Conservation (phyloP, 2,113 vertebrate species). For the Callithrix jacchus region DNA sequence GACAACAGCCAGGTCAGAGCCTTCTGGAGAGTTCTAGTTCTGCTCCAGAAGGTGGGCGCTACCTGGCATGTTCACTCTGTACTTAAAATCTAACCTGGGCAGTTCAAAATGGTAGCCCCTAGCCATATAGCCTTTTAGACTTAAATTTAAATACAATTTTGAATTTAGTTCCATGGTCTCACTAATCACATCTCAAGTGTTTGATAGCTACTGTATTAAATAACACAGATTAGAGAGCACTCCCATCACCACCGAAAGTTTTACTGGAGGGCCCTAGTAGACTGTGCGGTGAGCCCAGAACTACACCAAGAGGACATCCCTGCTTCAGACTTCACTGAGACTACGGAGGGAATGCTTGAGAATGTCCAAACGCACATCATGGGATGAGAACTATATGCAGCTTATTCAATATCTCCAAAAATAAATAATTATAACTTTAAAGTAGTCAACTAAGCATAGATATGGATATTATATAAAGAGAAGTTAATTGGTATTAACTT, state of each 20-base stretch:
- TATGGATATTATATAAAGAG: neutral
- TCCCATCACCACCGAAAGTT: neutral
- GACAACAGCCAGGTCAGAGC: neutral
- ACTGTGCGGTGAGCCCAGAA: neutral
- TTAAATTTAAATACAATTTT: neutral
- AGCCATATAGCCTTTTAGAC: neutral
- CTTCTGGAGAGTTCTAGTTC: neutral
- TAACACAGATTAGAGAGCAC: neutral
- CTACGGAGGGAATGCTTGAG: neutral
- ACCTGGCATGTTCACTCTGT: neutral
- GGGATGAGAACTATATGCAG: neutral
- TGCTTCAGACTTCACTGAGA: neutral
- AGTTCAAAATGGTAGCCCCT: neutral
- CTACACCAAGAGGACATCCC: too few species aligned
- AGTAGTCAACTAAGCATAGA: neutral
- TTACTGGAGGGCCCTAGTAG: neutral
- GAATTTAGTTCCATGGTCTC: neutral
- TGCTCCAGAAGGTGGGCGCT: neutral
- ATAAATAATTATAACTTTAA: neutral
- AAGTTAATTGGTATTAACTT: neutral
- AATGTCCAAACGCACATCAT: neutral
- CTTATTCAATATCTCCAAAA: too few species aligned
- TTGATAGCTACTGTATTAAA: neutral
- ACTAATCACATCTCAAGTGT: neutral
- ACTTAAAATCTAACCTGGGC: neutral